Evolutionary conservation across 2,888 invertebrate species (phyloP).

Genomic region (Dasypogon diadema): DNA sequence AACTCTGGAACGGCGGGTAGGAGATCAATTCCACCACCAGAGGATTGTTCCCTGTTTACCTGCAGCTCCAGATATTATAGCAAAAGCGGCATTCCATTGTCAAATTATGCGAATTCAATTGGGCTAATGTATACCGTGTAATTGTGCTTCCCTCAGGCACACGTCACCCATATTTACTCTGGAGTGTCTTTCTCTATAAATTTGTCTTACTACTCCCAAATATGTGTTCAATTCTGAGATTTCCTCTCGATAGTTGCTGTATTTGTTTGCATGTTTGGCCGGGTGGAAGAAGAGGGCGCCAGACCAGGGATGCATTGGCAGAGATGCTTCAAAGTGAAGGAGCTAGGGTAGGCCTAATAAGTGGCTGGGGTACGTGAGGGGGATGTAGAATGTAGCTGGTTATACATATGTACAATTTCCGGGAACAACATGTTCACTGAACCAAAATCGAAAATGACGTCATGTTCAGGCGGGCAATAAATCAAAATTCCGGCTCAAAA

Average conservation of each 20-base stretch:
- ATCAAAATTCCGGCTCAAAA: conserved; percentile 57
- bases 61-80: neutral
- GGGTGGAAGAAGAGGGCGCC: neutral
- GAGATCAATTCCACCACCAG: neutral
- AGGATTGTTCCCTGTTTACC: conserved; percentile 5
- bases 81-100: conserved; percentile 14
- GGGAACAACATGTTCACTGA: conserved; percentile 58
- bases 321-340: conserved; percentile 1
- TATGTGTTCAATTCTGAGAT: conserved; percentile 25
- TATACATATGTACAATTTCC: conserved; percentile 47
- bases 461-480: conserved; percentile 58
- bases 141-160: neutral
- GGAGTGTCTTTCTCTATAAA: conserved; percentile 32
- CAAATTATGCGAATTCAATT: conserved; percentile 48
- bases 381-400: conserved; percentile 16
- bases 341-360: conserved; percentile 10
- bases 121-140: conserved; percentile 21
- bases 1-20: neutral
- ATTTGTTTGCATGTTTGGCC: conserved; percentile 21
- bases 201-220: conserved; percentile 35
- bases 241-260: neutral
- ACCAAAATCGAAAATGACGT: conserved; percentile 58
- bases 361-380: neutral
- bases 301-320: conserved; percentile 17
- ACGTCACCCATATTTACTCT: conserved; percentile 38